A percentile compares a stretch with the other conserved stretches of the same genome.
phyloP scores from a whole-genome alignment of 2,113 vertebrate species.

The Takifugu flavidus region DNA sequence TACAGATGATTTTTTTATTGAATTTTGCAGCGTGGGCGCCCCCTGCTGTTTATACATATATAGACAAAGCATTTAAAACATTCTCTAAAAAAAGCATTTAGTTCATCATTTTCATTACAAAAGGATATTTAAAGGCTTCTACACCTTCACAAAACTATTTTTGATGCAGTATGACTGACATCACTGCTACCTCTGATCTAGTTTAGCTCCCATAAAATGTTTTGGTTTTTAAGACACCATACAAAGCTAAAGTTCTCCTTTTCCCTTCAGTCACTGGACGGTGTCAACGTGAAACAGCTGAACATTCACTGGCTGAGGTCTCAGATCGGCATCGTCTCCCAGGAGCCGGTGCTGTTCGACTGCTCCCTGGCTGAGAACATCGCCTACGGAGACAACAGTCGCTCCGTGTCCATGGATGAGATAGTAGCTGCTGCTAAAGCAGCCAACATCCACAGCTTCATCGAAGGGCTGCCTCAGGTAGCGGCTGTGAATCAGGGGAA shows the following conservation, averaged over 20 bases:
- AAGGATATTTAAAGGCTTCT: no score
- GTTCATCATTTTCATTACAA: no score
- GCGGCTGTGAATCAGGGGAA: background rate
- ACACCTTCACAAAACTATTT: no score
- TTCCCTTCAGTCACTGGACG: constrained; percentile 74
- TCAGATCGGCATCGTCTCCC: background rate
- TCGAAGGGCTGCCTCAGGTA: constrained; percentile 81
- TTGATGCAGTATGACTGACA: no score
- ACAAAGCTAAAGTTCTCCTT: background rate
- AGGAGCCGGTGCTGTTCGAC: constrained; percentile 80
- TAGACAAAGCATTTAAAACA: no score
- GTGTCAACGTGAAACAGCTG: constrained; percentile 66
- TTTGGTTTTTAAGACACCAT: no score
- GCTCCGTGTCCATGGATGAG: constrained; percentile 77
- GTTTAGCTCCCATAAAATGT: no score
- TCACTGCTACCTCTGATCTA: no score
- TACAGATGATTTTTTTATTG: no score
- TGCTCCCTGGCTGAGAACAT: constrained; percentile 92
- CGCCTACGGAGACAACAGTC: constrained; percentile 90
- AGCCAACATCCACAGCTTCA: constrained; percentile 92
- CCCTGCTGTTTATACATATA: no score
- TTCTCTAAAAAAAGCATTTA: no score
- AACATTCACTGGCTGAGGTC: constrained; percentile 86
- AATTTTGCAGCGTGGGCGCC: no score
- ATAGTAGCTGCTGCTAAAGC: constrained; percentile 81